Conservation (phyloP, 2,888 invertebrate species). For the Penaeus monodon region DNA sequence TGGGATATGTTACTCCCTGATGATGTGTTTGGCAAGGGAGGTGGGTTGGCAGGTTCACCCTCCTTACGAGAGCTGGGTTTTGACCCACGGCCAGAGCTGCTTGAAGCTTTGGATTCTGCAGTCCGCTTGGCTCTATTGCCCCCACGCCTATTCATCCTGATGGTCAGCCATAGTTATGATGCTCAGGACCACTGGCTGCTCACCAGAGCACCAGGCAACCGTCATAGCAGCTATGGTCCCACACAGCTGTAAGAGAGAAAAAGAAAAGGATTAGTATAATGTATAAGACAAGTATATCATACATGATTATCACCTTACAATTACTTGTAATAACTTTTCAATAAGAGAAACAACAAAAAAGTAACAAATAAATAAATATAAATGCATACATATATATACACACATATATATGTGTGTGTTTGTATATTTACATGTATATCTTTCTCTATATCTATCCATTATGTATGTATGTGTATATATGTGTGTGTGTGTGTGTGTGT, state of each 20-base stretch:
- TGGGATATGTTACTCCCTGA: constrained; percentile 23
- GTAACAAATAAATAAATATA: too few species aligned
- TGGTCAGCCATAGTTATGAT: constrained; percentile 54
- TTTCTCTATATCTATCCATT: too few species aligned
- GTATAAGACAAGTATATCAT: too few species aligned
- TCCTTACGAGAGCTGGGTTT: constrained; percentile 43
- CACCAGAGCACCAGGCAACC: constrained; percentile 50
- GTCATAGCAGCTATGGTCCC: constrained; percentile 48
- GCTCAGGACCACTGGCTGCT: constrained; percentile 52
- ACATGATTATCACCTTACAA: too few species aligned
- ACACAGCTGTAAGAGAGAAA: constrained; percentile 16
- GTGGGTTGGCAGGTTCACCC: constrained; percentile 39
- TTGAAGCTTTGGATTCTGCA: constrained; percentile 50
- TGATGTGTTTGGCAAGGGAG: constrained; percentile 24
- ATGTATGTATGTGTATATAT: too few species aligned
- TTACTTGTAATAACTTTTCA: too few species aligned
- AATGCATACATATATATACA: too few species aligned
- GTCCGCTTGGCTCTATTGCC: constrained; percentile 58
- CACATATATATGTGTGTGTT: too few species aligned
- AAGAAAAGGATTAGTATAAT: not conserved
- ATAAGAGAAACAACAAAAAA: too few species aligned
- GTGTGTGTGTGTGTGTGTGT: too few species aligned
- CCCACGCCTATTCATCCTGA: constrained; percentile 58
- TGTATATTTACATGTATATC: too few species aligned
- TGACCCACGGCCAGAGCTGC: constrained; percentile 44